Evolutionary conservation across 1,140 invertebrate species (phyloP).

Genomic region (Meteorus sp.): DNA sequence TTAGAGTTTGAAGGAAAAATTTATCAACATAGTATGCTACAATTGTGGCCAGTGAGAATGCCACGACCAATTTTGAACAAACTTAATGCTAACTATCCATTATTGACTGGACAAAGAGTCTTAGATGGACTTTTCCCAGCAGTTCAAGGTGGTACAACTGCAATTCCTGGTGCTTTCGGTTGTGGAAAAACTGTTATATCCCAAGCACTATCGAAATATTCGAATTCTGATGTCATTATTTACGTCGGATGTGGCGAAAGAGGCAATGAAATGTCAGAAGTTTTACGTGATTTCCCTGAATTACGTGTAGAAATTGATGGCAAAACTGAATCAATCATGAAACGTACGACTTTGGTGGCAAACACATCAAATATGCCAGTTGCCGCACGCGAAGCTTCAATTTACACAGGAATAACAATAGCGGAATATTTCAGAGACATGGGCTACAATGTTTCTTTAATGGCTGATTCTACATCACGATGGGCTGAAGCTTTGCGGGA

Average conservation of each 20-base stretch:
- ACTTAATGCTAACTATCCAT: conserved; percentile 73
- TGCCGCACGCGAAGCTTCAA: conserved; percentile 82
- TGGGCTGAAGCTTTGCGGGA: conserved; percentile 86
- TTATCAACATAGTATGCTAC: conserved; percentile 68
- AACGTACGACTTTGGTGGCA: conserved; percentile 77
- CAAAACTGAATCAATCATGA: conserved; percentile 77
- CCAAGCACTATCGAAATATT: conserved; percentile 80
- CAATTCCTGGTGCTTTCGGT: conserved; percentile 82
- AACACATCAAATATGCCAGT: conserved; percentile 90
- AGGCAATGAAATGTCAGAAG: conserved; percentile 60
- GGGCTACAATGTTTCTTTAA: conserved; percentile 86
- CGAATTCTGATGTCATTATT: conserved; percentile 78
- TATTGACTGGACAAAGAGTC: conserved; percentile 78
- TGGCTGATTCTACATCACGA: conserved; percentile 85
- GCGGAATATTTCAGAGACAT: conserved; percentile 81
- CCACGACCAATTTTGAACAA: conserved; percentile 75
- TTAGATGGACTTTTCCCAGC: conserved; percentile 78
- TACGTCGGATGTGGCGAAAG: conserved; percentile 84
- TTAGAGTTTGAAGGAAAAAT: conserved; percentile 77
- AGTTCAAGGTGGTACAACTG: conserved; percentile 82
- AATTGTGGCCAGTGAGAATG: conserved; percentile 73
- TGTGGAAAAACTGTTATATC: conserved; percentile 86
- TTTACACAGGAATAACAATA: conserved; percentile 81
- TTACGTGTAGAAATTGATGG: conserved; percentile 75
- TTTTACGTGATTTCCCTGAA: conserved; percentile 78